phyloP scores from a whole-genome alignment of 2,797 vertebrate genomes.

The Arremon brunneinucha region DNA sequence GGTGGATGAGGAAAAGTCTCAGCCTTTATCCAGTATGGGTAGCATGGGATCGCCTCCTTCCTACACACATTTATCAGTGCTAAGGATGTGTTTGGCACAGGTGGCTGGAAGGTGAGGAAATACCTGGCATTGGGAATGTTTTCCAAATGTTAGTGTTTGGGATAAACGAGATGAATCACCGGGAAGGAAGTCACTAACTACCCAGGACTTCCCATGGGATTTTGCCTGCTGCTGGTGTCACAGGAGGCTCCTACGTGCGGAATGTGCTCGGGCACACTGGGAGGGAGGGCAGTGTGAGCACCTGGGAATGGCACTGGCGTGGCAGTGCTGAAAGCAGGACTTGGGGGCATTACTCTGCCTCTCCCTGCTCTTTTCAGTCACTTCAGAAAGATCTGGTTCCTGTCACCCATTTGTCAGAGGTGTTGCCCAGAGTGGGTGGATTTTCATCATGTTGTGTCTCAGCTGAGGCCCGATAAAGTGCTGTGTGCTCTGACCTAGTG shows the following conservation, averaged over 20 bases:
- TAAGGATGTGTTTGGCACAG: slow-evolving; percentile 56
- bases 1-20: slow-evolving; percentile 46
- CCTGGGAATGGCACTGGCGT: background rate
- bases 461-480: background rate
- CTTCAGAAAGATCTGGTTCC: background rate
- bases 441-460: background rate
- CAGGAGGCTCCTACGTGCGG: slow-evolving; percentile 10
- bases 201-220: slow-evolving; percentile 55
- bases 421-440: background rate
- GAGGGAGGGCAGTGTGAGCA: background rate
- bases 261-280: slow-evolving; percentile 38
- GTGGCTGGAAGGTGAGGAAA: slow-evolving; percentile 63
- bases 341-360: background rate
- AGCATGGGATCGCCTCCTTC: slow-evolving; percentile 34
- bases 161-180: slow-evolving; percentile 57
- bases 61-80: slow-evolving; percentile 22
- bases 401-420: fast-evolving
- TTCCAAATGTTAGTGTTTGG: slow-evolving; percentile 43
- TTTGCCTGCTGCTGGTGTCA: slow-evolving; percentile 14
- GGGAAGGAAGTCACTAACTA: slow-evolving; percentile 42
- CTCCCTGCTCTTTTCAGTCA: background rate
- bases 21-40: background rate
- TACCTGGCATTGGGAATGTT: slow-evolving; percentile 55
- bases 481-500: background rate
- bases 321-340: background rate